Conservation (phyloP, 2,797 vertebrate genomes). For the Prionace glauca region DNA sequence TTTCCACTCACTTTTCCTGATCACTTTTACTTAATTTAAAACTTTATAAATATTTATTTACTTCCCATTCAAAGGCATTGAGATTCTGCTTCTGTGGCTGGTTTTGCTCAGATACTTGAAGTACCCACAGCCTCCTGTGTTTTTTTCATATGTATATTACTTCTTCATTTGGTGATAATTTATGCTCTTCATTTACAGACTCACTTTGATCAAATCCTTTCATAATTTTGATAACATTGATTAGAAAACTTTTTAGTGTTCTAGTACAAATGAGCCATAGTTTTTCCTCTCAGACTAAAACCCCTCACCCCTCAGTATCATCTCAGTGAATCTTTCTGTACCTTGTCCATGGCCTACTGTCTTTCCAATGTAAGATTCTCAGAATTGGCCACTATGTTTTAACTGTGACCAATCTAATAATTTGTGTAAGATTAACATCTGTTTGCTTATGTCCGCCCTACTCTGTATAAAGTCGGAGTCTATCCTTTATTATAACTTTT, state of each 20-base stretch:
- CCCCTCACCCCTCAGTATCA: not conserved
- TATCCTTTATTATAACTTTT: not conserved
- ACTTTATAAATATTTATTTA: not conserved
- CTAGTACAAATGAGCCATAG: not conserved
- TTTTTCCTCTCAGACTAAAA: not conserved
- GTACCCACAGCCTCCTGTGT: not conserved
- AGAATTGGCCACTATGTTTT: not conserved
- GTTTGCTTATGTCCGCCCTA: not conserved
- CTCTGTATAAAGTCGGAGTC: not conserved
- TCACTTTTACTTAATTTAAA: not conserved
- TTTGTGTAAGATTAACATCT: not conserved
- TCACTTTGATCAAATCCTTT: not conserved
- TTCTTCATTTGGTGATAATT: not conserved
- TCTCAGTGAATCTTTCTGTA: not conserved
- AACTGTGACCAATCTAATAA: not conserved
- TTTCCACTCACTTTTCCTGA: not conserved
- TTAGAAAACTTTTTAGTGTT: not conserved
- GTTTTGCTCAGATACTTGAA: not conserved
- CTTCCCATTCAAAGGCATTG: not conserved
- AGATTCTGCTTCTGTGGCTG: not conserved
- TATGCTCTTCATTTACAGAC: not conserved
- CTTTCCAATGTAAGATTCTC: not conserved
- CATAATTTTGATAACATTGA: slow-evolving; percentile 2
- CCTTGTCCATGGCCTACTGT: not conserved
- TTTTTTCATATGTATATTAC: not conserved